A percentile compares a stretch with the other conserved stretches of the same genome.
phyloP scores from a whole-genome alignment of 1,140 invertebrate species.

The Drosophila saltans region DNA sequence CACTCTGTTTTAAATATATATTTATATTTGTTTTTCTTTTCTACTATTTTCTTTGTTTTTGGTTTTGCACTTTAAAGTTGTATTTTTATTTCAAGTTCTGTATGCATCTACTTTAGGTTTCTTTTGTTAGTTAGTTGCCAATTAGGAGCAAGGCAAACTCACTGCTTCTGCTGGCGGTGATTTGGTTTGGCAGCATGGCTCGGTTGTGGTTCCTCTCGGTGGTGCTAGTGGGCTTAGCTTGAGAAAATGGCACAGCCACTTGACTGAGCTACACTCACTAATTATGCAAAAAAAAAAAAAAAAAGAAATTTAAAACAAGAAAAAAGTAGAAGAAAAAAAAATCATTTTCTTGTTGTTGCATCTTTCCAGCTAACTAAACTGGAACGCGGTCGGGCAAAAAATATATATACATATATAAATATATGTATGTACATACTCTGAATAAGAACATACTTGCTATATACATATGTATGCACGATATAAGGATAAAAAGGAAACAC shows the following conservation, averaged over 20 bases:
- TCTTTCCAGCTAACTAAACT: slow-evolving; percentile 51
- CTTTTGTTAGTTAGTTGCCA: slow-evolving; percentile 53
- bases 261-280: slow-evolving; percentile 75
- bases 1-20: not conserved
- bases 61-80: slow-evolving; percentile 32
- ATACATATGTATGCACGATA: not conserved
- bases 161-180: slow-evolving; percentile 1
- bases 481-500: slow-evolving; percentile 26
- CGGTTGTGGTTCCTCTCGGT: slow-evolving; percentile 34
- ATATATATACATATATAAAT: slow-evolving; percentile 23
- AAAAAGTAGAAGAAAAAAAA: slow-evolving; percentile 18
- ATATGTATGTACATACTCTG: not conserved
- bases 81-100: slow-evolving; percentile 12
- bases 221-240: slow-evolving; percentile 46
- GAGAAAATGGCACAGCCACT: slow-evolving; percentile 77
- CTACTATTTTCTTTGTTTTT: too few relatives aligned
- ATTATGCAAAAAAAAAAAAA: slow-evolving; percentile 62
- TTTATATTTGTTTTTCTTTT: not conserved
- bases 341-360: slow-evolving; percentile 53
- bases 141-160: slow-evolving; percentile 62
- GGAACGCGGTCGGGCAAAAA: slow-evolving; percentile 59
- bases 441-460: slow-evolving; percentile 3
- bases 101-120: slow-evolving; percentile 28
- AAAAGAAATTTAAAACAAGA: not conserved
- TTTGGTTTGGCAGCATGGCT: slow-evolving; percentile 6